A percentile compares a stretch with the other conserved stretches of the same genome.
phyloP scores from a whole-genome alignment of 1,140 invertebrate species.

The Drosophila athabasca region DNA sequence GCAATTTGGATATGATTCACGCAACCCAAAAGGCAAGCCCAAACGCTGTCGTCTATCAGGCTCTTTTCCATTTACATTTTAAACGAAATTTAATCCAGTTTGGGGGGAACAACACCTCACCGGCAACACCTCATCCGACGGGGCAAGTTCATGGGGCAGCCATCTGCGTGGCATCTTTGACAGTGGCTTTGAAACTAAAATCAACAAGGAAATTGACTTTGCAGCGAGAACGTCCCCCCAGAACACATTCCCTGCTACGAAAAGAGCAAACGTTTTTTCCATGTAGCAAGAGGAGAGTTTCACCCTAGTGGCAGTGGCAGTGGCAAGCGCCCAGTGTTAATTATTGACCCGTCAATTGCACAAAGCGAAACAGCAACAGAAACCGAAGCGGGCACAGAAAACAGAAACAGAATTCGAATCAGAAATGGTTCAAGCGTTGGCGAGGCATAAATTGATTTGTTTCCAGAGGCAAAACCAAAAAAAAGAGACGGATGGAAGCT shows the following conservation, averaged over 20 bases:
- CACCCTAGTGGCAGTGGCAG: background rate
- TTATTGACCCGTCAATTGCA: conserved; percentile 83
- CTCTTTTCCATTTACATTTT: conserved; percentile 76
- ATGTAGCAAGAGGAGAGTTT: no score
- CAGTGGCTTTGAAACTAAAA: conserved; percentile 77
- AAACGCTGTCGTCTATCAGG: conserved; percentile 30
- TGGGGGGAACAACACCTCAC: conserved; percentile 45
- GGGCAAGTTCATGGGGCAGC: conserved; percentile 4
- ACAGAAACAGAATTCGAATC: conserved; percentile 49
- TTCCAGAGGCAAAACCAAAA: conserved; percentile 35
- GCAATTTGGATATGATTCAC: conserved; percentile 52
- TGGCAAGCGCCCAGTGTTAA: conserved; percentile 55
- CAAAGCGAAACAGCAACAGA: conserved; percentile 67
- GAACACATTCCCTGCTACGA: no score
- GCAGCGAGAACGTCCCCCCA: conserved; percentile 18
- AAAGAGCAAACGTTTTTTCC: no score
- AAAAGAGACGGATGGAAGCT: conserved; percentile 21
- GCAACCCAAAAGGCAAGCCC: conserved; percentile 24
- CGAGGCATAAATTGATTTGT: conserved; percentile 78
- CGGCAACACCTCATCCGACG: conserved; percentile 49
- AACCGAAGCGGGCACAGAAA: conserved; percentile 5
- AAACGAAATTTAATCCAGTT: conserved; percentile 80
- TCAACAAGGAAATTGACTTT: conserved; percentile 82
- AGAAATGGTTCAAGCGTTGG: conserved; percentile 75
- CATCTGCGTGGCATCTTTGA: conserved; percentile 31